These are phyloP conservation scores for Eupithecia tripunctaria DNA, from an alignment of 2,888 invertebrate species.

Conservation along the genomic window DNA sequence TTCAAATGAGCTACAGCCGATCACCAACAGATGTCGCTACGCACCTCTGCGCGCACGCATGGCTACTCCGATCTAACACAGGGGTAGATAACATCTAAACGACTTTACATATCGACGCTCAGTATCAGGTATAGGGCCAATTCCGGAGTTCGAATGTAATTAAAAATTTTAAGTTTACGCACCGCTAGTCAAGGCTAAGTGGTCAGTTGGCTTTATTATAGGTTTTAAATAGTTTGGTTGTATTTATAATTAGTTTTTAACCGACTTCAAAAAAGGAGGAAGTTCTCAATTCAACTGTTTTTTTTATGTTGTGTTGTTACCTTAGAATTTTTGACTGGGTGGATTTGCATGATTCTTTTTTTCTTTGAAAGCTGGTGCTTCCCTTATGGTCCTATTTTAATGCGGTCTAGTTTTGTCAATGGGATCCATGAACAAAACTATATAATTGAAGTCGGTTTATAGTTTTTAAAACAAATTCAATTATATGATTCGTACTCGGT, in stretches of 20 bases:
- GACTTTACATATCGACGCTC: conserved; percentile 55
- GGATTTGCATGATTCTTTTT: no score
- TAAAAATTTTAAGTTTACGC: conserved; percentile 47
- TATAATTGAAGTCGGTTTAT: no score
- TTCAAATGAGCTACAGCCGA: conserved; percentile 19
- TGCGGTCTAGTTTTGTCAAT: no score
- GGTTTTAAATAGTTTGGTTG: conserved; percentile 9
- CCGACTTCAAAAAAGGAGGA: no score
- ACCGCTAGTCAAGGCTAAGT: conserved; percentile 39
- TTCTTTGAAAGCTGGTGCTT: no score
- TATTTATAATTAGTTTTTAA: background rate
- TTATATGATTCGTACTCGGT: background rate
- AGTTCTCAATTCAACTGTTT: no score
- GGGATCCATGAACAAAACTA: no score
- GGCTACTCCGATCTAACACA: conserved; percentile 56
- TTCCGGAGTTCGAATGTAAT: conserved; percentile 46
- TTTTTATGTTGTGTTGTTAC: no score
- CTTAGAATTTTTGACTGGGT: no score
- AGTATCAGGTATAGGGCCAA: conserved; percentile 41
- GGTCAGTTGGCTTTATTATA: conserved; percentile 23
- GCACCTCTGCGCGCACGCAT: conserved; percentile 63
- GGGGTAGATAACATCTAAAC: conserved; percentile 76
- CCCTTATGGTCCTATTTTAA: no score
- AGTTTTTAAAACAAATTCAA: no score
- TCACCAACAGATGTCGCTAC: conserved; percentile 55